These are phyloP conservation scores for Orchestia grillus DNA, from an alignment of 1,140 invertebrate species.

Conservation along the genomic window DNA sequence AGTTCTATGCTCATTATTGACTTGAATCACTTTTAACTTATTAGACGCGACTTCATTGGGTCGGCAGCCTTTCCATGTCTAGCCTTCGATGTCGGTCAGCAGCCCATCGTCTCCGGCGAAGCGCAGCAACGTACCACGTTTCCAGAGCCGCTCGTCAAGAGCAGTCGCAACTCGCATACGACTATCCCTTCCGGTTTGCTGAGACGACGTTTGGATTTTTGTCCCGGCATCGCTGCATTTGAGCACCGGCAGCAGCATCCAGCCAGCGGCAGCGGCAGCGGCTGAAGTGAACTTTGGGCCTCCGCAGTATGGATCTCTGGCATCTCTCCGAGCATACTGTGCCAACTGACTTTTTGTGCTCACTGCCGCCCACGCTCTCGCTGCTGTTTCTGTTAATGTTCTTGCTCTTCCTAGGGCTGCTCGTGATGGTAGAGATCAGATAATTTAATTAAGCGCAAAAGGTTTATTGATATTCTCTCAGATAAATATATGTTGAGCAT, in stretches of 20 bases:
- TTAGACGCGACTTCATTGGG: background rate
- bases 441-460: too few species aligned
- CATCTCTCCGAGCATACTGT: background rate
- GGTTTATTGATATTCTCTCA: too few species aligned
- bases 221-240: background rate
- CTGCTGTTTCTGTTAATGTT: background rate
- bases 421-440: background rate
- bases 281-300: background rate
- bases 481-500: too few species aligned
- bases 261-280: background rate
- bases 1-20: background rate
- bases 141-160: background rate
- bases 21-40: background rate
- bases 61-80: background rate
- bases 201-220: background rate
- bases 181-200: background rate
- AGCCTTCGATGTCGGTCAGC: background rate
- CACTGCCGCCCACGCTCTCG: background rate
- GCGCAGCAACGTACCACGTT: background rate
- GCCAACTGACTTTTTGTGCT: background rate
- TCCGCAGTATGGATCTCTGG: constrained; percentile 42
- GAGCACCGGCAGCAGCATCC: constrained; percentile 13
- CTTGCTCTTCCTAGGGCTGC: background rate
- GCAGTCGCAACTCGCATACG: background rate
- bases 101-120: background rate